Conservation (phyloP, 2,113 vertebrate species). For the Bos javanicus region DNA sequence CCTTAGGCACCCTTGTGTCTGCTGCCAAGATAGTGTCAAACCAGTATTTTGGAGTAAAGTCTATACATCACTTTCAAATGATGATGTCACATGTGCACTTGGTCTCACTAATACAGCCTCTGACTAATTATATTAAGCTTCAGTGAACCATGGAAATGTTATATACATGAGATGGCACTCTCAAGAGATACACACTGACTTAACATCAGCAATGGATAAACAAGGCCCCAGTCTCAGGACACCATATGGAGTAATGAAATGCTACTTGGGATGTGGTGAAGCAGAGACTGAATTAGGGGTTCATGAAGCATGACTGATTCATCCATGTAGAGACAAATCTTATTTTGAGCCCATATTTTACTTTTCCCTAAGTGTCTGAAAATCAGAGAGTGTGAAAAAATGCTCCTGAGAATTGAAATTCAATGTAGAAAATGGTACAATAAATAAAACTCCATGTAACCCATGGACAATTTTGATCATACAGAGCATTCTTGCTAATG, state of each 20-base stretch:
- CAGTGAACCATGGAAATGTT: background rate
- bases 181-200: background rate
- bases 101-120: background rate
- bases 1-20: background rate
- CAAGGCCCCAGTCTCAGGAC: background rate
- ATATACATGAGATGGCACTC: background rate
- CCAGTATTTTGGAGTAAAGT: background rate
- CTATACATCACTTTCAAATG: background rate
- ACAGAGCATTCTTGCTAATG: conserved; percentile 19
- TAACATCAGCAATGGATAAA: background rate
- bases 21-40: background rate
- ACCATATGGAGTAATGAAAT: background rate
- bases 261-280: background rate
- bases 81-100: background rate
- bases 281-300: background rate
- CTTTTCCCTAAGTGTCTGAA: conserved; percentile 46
- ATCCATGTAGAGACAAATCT: background rate
- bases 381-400: conserved; percentile 57
- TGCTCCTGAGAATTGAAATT: conserved; percentile 61
- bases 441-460: conserved; percentile 64
- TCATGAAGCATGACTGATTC: conserved; percentile 21
- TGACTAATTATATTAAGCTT: background rate
- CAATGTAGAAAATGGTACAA: conserved; percentile 60
- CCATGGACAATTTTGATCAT: conserved; percentile 16
- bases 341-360: conserved; percentile 63